Evolutionary conservation across 2,888 invertebrate species (phyloP).

Genomic region (Cantharis rufa): DNA sequence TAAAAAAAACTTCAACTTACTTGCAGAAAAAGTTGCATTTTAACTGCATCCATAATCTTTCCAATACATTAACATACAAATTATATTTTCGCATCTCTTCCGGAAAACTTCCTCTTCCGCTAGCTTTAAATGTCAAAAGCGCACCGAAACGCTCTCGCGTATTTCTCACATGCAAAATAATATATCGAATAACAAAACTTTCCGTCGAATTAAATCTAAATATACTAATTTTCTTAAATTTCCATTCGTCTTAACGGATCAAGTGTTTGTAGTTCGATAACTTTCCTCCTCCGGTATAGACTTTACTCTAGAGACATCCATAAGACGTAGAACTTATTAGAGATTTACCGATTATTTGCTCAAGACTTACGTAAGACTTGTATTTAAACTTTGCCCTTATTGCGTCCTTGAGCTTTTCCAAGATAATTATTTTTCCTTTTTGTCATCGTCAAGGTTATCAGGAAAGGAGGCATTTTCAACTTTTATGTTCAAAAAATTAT

Average conservation of each 20-base stretch:
- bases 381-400: not conserved
- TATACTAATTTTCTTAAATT: not conserved
- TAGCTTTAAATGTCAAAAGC: not conserved
- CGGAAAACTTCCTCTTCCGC: not conserved
- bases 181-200: not conserved
- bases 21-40: constrained; percentile 30
- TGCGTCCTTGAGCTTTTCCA: not conserved
- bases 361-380: not conserved
- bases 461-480: not conserved
- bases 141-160: not conserved
- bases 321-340: not conserved
- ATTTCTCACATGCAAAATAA: not conserved
- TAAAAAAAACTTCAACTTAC: constrained; percentile 22
- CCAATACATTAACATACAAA: not conserved
- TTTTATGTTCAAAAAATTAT: not conserved
- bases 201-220: not conserved
- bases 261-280: not conserved
- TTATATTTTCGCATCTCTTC: not conserved
- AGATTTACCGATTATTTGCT: not conserved
- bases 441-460: not conserved
- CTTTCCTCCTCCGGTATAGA: not conserved
- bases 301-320: not conserved
- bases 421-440: not conserved
- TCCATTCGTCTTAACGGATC: not conserved
- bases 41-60: constrained; percentile 15